Base-by-base conservation (phyloP, 2,113 vertebrate genomes). In the Pteruthius melanotis region DNA sequence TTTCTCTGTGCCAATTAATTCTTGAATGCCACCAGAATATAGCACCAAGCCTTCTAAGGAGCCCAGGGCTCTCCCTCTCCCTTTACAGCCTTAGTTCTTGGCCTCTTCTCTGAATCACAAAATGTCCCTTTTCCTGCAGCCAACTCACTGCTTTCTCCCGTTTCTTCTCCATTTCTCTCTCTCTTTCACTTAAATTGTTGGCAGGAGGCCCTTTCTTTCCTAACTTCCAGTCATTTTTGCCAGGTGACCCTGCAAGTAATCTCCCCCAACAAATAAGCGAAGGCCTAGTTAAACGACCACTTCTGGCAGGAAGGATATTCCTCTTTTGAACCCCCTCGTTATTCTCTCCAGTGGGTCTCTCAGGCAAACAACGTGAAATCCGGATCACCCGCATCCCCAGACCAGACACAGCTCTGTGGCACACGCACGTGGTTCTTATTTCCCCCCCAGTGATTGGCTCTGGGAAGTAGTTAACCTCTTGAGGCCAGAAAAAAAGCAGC, bases 191-290 rank as follows among this genome's bases (percentile, higher is more conserved):
- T 87, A 79, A 96, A 89, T 45, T 94, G 40, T 82, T 97, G 94
- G 94, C 96, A 94, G 89, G 40, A 93, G 53, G 84, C 96, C 81
- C 53, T 89, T 97, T 87, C 93, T 95, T 97, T 97, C 96, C 88
- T 95, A 96, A 96, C 95, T 94, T 94, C 83, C 83, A 95, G 94
- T 84, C 89, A 87, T 87, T 96, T 96, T 92, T 96, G 93, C 95
- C 94, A 97, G 96, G 94, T 95, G 95, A 95, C 84, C 87, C 70
- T 39, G 81, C 89, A 93, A 96, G 77, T 85, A 95, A 95, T 91
- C 87, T 94, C 89, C 89, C 89, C 93, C 89, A 96, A 87, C 77
- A 94, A 96, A 93, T 84, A 92, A 82, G 83, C 37, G 53, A 87
- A 90, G 68, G 71, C 64, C 69, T 47, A 66, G 44, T 94, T 87